A percentile compares a stretch with the other conserved stretches of the same genome.
These are phyloP conservation scores for Hypothenemus hampei DNA, from an alignment of 1,140 invertebrate species.

Conservation along the genomic window DNA sequence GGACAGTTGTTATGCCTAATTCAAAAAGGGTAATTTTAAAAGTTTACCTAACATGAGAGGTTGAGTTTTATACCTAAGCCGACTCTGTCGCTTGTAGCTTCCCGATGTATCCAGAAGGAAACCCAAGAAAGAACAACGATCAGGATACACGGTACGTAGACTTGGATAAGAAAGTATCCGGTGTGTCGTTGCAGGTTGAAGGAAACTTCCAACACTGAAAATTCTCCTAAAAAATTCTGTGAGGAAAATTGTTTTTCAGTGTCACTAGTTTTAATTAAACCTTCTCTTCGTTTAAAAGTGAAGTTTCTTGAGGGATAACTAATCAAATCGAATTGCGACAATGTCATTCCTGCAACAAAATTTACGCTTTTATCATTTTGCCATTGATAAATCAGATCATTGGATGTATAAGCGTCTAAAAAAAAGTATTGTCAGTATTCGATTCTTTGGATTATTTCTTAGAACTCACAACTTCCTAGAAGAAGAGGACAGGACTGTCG, in stretches of 20 bases:
- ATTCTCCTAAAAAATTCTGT: conserved; percentile 55
- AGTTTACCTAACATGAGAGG: too few species aligned
- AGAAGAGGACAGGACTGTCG: conserved; percentile 86
- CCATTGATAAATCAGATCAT: conserved; percentile 88
- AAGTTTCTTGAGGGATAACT: conserved; percentile 77
- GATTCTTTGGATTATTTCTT: conserved; percentile 11
- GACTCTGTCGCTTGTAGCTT: conserved; percentile 75
- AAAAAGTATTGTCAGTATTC: conserved; percentile 12
- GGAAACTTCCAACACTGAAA: conserved; percentile 78
- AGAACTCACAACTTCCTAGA: conserved; percentile 88
- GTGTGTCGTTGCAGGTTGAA: conserved; percentile 90
- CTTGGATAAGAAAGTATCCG: conserved; percentile 91
- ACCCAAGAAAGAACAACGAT: conserved; percentile 95
- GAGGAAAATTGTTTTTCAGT: conserved; percentile 1
- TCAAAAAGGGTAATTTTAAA: too few species aligned
- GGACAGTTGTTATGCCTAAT: conserved; percentile 86
- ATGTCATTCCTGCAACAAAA: conserved; percentile 82
- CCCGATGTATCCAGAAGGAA: conserved; percentile 94
- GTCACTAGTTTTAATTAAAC: conserved; percentile 45
- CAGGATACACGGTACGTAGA: conserved; percentile 90
- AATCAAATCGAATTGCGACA: conserved; percentile 89
- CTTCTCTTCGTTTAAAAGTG: conserved; percentile 70
- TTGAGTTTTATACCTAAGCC: conserved; percentile 37
- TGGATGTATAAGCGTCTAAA: conserved; percentile 84
- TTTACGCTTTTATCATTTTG: conserved; percentile 74